These are phyloP conservation scores for Dufourea novaeangliae DNA, from an alignment of 1,140 invertebrate species.

Conservation along the genomic window DNA sequence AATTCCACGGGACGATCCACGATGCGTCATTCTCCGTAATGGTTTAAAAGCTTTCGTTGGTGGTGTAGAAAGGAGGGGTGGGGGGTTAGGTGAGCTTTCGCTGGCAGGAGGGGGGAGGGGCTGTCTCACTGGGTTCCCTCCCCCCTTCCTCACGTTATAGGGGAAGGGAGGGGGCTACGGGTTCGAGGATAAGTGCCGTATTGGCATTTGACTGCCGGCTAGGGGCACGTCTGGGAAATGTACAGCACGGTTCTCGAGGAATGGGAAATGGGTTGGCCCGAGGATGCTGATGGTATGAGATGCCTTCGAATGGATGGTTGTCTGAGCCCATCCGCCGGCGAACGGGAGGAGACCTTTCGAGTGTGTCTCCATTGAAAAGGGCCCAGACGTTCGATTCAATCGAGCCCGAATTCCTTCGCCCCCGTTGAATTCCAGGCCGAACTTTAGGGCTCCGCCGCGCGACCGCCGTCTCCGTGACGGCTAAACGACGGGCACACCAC, in stretches of 20 bases:
- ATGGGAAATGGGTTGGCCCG: constrained; percentile 67
- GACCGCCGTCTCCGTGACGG: constrained; percentile 15
- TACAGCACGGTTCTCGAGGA: constrained; percentile 57
- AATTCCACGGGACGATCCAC: constrained; percentile 58
- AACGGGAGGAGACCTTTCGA: constrained; percentile 39
- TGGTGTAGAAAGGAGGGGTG: too few species aligned
- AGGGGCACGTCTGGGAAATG: constrained; percentile 67
- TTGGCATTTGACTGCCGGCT: constrained; percentile 70
- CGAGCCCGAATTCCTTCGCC: constrained; percentile 55
- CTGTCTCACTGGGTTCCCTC: too few species aligned
- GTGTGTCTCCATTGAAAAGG: constrained; percentile 61
- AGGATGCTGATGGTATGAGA: constrained; percentile 67
- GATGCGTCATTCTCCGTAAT: constrained; percentile 68
- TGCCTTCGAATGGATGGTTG: constrained; percentile 66
- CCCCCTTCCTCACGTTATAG: too few species aligned
- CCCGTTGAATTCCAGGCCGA: constrained; percentile 50
- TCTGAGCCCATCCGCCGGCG: constrained; percentile 62
- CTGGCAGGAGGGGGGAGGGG: not conserved
- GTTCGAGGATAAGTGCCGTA: constrained; percentile 65
- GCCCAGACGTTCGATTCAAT: constrained; percentile 64
- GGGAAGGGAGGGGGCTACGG: constrained; percentile 11
- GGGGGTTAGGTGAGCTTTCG: constrained; percentile 2
- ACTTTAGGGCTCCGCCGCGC: not conserved
- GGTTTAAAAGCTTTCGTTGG: constrained; percentile 69
- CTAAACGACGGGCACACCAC: constrained; percentile 20